phyloP scores from a whole-genome alignment of 2,797 vertebrate species.

The Trachurus trachurus region DNA sequence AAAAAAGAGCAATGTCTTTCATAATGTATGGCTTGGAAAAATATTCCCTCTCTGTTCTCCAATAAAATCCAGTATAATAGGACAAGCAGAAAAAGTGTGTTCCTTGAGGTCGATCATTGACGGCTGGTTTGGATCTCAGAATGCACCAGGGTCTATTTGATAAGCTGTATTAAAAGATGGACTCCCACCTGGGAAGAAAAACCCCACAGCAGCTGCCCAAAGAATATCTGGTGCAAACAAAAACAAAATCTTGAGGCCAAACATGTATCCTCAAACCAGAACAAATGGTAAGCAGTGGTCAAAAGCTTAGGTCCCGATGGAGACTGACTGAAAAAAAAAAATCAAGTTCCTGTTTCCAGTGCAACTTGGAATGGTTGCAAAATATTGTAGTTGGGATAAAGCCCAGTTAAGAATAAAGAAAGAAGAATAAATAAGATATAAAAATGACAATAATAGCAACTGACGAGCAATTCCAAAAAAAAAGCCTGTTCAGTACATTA shows the following conservation, averaged over 20 bases:
- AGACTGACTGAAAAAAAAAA: background rate
- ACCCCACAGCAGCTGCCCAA: background rate
- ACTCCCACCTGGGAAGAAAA: constrained; percentile 16
- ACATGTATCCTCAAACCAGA: constrained; percentile 4
- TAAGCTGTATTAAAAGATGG: constrained; percentile 10
- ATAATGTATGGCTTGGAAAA: constrained; percentile 1
- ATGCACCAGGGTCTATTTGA: constrained; percentile 7
- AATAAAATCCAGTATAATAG: background rate
- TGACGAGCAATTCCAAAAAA: constrained; percentile 36
- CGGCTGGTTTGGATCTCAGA: constrained; percentile 17
- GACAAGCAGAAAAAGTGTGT: background rate
- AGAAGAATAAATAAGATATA: background rate
- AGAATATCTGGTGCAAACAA: constrained; percentile 13
- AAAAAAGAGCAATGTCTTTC: background rate
- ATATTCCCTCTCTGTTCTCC: background rate
- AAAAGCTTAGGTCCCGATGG: background rate
- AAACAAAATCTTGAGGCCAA: constrained; percentile 18
- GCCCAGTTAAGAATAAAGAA: constrained; percentile 6
- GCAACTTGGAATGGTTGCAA: background rate
- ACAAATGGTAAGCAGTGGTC: constrained; percentile 18
- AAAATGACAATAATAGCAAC: constrained; percentile 11
- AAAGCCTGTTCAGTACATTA: constrained; percentile 47
- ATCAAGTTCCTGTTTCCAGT: background rate
- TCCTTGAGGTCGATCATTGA: background rate
- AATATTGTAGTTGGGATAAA: constrained; percentile 18